phyloP scores from a whole-genome alignment of 2,888 invertebrate species.

The Hylaea fasciaria region DNA sequence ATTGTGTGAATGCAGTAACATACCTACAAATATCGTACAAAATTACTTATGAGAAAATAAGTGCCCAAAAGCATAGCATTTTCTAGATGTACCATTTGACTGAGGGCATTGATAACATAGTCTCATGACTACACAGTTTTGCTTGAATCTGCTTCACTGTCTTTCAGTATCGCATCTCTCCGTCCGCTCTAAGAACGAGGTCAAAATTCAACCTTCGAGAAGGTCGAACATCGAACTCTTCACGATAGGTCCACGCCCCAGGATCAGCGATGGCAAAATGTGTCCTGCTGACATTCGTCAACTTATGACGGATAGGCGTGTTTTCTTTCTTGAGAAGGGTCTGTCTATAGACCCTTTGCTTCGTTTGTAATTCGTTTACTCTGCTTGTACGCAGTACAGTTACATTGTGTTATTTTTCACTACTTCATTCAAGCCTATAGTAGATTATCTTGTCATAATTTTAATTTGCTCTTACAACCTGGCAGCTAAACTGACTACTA shows the following conservation, averaged over 20 bases:
- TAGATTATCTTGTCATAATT: too few species aligned
- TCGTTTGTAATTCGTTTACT: neutral
- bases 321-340: conserved; percentile 9
- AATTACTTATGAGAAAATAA: too few species aligned
- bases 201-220: conserved; percentile 43
- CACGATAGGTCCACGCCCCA: conserved; percentile 35
- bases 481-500: too few species aligned
- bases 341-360: neutral
- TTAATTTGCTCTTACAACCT: too few species aligned
- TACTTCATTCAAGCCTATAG: too few species aligned
- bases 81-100: neutral
- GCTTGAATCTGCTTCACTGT: conserved; percentile 21
- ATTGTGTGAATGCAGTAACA: too few species aligned
- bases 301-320: conserved; percentile 34
- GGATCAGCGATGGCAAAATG: conserved; percentile 40
- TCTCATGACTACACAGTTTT: neutral
- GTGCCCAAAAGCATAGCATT: too few species aligned
- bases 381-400: too few species aligned
- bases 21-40: too few species aligned
- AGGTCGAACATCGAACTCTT: conserved; percentile 48
- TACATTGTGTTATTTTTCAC: too few species aligned
- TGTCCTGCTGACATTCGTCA: conserved; percentile 42
- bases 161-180: conserved; percentile 30
- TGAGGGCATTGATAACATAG: conserved; percentile 40
- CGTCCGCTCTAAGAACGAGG: conserved; percentile 37